These are phyloP conservation scores for Pampus argenteus DNA, from an alignment of 2,797 vertebrate species.

Conservation along the genomic window DNA sequence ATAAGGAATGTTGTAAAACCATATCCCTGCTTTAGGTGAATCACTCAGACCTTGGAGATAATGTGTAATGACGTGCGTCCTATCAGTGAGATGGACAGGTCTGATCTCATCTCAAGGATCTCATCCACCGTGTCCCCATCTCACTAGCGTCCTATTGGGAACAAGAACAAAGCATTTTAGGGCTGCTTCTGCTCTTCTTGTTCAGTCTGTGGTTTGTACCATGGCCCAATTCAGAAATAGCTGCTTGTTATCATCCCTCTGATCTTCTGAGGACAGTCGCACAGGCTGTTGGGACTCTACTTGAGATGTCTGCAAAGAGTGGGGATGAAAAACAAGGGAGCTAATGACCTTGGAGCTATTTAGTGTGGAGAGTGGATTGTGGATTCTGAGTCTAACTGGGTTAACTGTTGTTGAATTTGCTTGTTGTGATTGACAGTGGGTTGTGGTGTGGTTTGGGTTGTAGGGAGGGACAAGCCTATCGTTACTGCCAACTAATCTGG, in stretches of 20 bases:
- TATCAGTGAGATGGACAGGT: slow-evolving; percentile 38
- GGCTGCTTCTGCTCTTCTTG: slow-evolving; percentile 35
- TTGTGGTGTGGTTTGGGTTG: background rate
- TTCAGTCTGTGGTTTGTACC: slow-evolving; percentile 41
- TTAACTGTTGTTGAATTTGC: slow-evolving; percentile 35
- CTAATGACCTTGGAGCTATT: slow-evolving; percentile 71
- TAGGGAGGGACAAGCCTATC: background rate
- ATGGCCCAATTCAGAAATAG: slow-evolving; percentile 75
- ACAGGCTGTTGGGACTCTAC: slow-evolving; percentile 61
- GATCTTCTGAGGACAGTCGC: slow-evolving; percentile 77
- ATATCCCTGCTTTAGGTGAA: slow-evolving; percentile 30
- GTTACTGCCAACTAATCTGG: slow-evolving; percentile 19
- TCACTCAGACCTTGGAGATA: slow-evolving; percentile 47
- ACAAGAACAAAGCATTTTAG: slow-evolving; percentile 69
- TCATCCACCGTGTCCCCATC: slow-evolving; percentile 6
- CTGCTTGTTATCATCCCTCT: slow-evolving; percentile 78
- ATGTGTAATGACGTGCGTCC: slow-evolving; percentile 12
- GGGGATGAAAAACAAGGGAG: slow-evolving; percentile 57
- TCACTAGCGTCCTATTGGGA: slow-evolving; percentile 42
- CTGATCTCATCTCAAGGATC: slow-evolving; percentile 33
- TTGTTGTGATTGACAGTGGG: slow-evolving; percentile 24
- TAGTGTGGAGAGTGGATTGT: slow-evolving; percentile 46
- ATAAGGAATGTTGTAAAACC: slow-evolving; percentile 18
- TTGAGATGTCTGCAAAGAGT: slow-evolving; percentile 66
- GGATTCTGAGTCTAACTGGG: slow-evolving; percentile 51